Evolutionary conservation across 1,140 invertebrate genomes (phyloP).

Genomic region (Trypoxylus dichotomus): DNA sequence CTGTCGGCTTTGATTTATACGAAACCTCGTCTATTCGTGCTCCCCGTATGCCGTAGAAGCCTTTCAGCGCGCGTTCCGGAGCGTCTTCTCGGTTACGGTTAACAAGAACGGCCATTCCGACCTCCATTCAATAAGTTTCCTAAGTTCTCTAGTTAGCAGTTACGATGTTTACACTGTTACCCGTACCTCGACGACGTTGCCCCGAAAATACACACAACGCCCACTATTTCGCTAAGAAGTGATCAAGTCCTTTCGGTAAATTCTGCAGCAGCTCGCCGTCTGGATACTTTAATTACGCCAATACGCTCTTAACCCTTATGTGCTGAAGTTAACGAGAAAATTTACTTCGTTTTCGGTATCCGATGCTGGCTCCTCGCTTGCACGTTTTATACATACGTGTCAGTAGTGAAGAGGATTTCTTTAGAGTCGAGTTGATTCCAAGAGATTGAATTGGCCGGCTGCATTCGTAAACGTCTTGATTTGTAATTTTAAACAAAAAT

Average conservation of each 20-base stretch:
- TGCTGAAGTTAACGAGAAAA: neutral
- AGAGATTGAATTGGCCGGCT: too few species aligned
- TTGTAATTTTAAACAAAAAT: too few species aligned
- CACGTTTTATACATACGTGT: too few species aligned
- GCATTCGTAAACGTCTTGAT: too few species aligned
- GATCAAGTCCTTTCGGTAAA: slow-evolving; percentile 18
- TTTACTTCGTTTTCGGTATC: neutral
- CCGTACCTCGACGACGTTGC: neutral
- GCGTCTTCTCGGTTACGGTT: slow-evolving; percentile 37
- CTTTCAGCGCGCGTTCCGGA: neutral
- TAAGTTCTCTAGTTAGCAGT: slow-evolving; percentile 45
- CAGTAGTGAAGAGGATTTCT: too few species aligned
- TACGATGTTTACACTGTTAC: slow-evolving; percentile 38
- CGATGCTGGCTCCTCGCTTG: too few species aligned
- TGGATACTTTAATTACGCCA: slow-evolving; percentile 20
- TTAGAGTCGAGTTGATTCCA: too few species aligned
- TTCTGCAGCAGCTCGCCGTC: slow-evolving; percentile 3
- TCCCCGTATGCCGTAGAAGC: neutral
- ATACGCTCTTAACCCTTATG: slow-evolving; percentile 12
- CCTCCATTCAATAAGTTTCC: slow-evolving; percentile 43
- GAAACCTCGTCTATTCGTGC: neutral
- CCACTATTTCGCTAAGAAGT: neutral
- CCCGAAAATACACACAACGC: neutral
- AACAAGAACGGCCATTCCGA: slow-evolving; percentile 42
- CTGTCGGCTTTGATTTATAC: neutral